phyloP scores from a whole-genome alignment of 2,888 invertebrate species.

The Platycnemis pennipes region DNA sequence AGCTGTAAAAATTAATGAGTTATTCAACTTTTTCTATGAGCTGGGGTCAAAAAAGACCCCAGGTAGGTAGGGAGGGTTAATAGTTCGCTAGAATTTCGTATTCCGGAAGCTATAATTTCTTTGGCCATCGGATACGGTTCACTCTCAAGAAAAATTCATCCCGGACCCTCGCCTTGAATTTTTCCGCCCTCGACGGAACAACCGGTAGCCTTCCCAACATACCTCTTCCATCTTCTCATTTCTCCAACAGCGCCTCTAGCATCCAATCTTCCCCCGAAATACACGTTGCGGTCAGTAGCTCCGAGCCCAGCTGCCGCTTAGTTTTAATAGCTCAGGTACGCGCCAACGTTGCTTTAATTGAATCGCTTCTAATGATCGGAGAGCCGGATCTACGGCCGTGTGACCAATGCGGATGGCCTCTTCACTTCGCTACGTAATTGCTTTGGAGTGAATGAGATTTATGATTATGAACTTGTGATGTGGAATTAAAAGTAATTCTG shows the following conservation, averaged over 20 bases:
- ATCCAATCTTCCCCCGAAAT: background rate
- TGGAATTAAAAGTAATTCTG: no score
- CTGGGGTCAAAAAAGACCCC: no score
- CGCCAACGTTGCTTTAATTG: background rate
- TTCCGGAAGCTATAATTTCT: conserved; percentile 33
- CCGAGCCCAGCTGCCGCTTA: background rate
- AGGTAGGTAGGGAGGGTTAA: no score
- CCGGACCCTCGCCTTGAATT: background rate
- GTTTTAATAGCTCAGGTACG: conserved; percentile 26
- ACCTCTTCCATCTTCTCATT: background rate
- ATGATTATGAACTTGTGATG: no score
- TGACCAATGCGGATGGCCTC: background rate
- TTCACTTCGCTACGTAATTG: background rate
- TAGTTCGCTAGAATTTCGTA: background rate
- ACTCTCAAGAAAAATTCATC: background rate
- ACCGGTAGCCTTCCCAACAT: background rate
- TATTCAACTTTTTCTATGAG: no score
- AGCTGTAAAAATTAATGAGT: no score
- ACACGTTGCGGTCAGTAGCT: background rate
- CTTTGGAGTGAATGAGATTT: background rate
- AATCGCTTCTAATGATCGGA: conserved; percentile 25
- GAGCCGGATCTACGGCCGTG: background rate
- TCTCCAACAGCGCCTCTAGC: no score
- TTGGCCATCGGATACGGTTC: background rate
- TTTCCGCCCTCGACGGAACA: background rate